Conservation (phyloP, 2,797 vertebrate species). For the Channa striata region DNA sequence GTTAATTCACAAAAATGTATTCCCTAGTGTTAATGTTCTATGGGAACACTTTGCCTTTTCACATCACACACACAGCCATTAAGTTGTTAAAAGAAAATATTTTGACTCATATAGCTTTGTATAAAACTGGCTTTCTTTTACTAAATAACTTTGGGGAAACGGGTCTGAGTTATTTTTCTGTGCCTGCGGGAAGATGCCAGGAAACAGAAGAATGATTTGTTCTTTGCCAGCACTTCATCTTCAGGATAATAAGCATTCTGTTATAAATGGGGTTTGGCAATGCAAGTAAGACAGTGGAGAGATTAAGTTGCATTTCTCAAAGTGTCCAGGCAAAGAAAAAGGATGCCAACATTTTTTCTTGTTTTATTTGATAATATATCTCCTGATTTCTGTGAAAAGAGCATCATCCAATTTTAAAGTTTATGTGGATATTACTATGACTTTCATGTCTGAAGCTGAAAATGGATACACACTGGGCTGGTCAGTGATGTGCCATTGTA, state of each 20-base stretch:
- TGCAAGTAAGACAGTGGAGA: neutral
- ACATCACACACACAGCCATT: too few relatives aligned
- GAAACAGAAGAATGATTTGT: neutral
- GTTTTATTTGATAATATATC: slow-evolving; percentile 6
- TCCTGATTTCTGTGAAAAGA: slow-evolving; percentile 2
- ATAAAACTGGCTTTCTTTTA: neutral
- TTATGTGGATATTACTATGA: too few relatives aligned
- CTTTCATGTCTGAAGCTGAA: neutral
- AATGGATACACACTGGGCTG: neutral
- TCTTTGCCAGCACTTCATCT: slow-evolving; percentile 6
- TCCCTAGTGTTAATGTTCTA: too few relatives aligned
- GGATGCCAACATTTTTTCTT: neutral
- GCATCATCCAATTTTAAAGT: too few relatives aligned
- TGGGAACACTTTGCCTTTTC: too few relatives aligned
- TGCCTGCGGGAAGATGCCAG: neutral
- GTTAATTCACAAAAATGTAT: too few relatives aligned
- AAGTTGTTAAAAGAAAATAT: too few relatives aligned
- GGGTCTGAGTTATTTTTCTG: neutral
- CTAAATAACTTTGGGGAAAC: neutral
- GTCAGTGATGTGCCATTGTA: neutral
- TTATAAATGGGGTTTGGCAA: slow-evolving; percentile 5
- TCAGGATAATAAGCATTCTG: slow-evolving; percentile 16
- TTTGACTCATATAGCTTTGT: neutral
- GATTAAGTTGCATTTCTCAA: slow-evolving; percentile 16
- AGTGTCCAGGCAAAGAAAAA: neutral